A percentile compares a stretch with the other conserved stretches of the same genome.
phyloP scores from a whole-genome alignment of 2,888 invertebrate genomes.

The Smittia sp. region DNA sequence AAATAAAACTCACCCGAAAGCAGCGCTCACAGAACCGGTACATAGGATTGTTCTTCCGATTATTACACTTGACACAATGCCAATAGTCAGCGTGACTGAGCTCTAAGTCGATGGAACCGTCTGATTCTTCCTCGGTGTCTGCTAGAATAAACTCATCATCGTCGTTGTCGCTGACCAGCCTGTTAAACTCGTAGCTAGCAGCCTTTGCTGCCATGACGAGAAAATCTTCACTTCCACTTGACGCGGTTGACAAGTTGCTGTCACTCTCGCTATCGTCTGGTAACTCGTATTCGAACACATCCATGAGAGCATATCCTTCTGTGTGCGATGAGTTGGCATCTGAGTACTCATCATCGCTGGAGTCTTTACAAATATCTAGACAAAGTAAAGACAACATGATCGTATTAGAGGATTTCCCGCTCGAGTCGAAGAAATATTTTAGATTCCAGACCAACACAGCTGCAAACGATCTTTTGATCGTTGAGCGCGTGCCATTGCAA shows the following conservation, averaged over 20 bases:
- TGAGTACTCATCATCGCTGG: constrained; percentile 55
- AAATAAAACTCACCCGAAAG: constrained; percentile 59
- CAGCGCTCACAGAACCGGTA: constrained; percentile 69
- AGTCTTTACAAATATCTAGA: constrained; percentile 51
- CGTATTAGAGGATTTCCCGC: constrained; percentile 14
- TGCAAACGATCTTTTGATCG: not conserved
- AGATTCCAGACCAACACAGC: not conserved
- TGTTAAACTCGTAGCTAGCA: constrained; percentile 24
- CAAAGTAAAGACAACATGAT: not conserved
- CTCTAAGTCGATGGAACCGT: constrained; percentile 55
- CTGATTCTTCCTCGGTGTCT: constrained; percentile 45
- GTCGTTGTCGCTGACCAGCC: not conserved
- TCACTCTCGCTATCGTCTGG: constrained; percentile 56
- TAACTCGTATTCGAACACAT: constrained; percentile 56
- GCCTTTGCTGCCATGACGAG: constrained; percentile 43
- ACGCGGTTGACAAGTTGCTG: constrained; percentile 52
- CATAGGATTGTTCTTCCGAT: constrained; percentile 61
- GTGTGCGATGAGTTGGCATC: constrained; percentile 38
- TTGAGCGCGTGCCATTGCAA: not conserved
- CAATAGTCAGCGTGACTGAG: constrained; percentile 61
- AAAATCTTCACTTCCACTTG: constrained; percentile 55
- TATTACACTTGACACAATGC: constrained; percentile 64
- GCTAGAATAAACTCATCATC: constrained; percentile 45
- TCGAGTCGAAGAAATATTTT: not conserved
- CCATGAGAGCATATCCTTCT: constrained; percentile 47